Evolutionary conservation across 2,888 invertebrate genomes (phyloP).

Genomic region (Oeneis ivallda): DNA sequence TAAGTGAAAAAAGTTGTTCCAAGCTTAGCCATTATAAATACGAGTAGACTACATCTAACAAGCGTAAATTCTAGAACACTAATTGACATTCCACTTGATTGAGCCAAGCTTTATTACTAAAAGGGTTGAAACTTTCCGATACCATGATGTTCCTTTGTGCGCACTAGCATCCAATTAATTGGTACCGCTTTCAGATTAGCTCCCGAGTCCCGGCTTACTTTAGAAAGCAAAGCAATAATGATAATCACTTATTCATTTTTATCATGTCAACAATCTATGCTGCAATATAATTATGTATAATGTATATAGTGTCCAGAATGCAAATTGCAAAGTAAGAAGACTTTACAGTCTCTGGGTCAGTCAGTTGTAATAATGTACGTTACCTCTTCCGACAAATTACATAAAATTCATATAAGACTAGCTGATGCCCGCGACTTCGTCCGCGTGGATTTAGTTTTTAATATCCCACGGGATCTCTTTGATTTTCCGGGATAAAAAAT

Average conservation of each 20-base stretch:
- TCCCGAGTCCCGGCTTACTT: not conserved
- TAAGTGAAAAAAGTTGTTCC: not conserved
- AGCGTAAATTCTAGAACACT: slow-evolving; percentile 13
- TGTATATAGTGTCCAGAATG: no score
- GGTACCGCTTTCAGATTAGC: slow-evolving; percentile 15
- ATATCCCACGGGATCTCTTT: no score
- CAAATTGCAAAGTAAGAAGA: no score
- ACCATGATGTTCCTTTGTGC: slow-evolving; percentile 17
- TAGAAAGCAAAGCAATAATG: not conserved
- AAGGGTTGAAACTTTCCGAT: slow-evolving; percentile 16
- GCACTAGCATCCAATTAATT: slow-evolving; percentile 16
- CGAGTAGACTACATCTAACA: slow-evolving; percentile 12
- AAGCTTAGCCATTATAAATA: not conserved
- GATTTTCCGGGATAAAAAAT: no score
- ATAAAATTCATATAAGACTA: no score
- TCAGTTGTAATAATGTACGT: no score
- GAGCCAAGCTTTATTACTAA: slow-evolving; percentile 20
- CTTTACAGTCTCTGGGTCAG: no score
- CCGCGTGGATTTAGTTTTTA: no score
- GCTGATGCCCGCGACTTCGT: no score
- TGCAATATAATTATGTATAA: no score
- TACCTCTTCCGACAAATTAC: no score
- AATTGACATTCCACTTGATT: slow-evolving; percentile 24
- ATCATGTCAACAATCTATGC: no score
- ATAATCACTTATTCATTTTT: not conserved